These are phyloP conservation scores for Calameuta filiformis DNA, from an alignment of 2,888 invertebrate genomes.

Conservation along the genomic window DNA sequence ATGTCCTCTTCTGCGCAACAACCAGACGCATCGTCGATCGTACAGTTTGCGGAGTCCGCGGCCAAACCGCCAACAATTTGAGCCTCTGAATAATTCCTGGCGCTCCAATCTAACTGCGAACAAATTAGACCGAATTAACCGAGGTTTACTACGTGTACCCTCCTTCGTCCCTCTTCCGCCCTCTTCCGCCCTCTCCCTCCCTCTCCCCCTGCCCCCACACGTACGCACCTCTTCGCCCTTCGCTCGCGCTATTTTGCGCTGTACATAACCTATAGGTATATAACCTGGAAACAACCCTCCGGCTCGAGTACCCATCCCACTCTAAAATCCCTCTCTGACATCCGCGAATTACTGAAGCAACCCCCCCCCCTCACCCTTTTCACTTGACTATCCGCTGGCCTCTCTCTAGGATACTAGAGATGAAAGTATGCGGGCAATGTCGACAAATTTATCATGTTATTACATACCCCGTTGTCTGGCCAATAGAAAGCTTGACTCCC, in stretches of 20 bases:
- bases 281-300: not conserved
- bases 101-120: conserved; percentile 63
- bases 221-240: conserved; percentile 18
- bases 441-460: conserved; percentile 8
- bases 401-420: not conserved
- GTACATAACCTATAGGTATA: conserved; percentile 13
- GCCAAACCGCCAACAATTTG: conserved; percentile 59
- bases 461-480: not conserved
- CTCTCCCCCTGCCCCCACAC: not conserved
- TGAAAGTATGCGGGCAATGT: conserved; percentile 31
- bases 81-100: conserved; percentile 62
- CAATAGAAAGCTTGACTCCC: not conserved
- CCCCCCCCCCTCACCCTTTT: not conserved
- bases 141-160: conserved; percentile 42
- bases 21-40: not conserved
- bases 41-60: conserved; percentile 50
- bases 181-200: conserved; percentile 4
- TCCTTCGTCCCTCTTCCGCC: conserved; percentile 8
- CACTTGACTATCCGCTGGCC: not conserved
- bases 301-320: not conserved
- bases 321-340: not conserved
- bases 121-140: conserved; percentile 62
- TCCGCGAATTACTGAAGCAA: conserved; percentile 9
- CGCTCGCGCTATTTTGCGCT: conserved; percentile 4
- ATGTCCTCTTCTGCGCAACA: conserved; percentile 22